Conservation (phyloP, 1,140 invertebrate species). For the Ostrea edulis region DNA sequence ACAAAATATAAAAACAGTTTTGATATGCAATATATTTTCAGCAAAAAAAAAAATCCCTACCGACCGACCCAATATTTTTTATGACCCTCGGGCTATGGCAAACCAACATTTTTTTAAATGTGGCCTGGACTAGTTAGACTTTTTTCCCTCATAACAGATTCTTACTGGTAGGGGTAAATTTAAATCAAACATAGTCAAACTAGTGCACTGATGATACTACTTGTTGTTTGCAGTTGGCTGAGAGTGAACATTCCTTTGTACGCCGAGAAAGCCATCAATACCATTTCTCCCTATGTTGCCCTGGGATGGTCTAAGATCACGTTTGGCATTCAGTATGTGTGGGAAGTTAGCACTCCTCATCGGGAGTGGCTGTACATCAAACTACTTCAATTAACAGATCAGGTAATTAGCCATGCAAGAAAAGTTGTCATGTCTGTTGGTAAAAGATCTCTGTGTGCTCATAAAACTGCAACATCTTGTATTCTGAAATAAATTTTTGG, state of each 20-base stretch:
- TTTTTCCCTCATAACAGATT: too few relatives aligned
- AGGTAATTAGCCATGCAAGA: not conserved
- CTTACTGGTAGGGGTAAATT: too few relatives aligned
- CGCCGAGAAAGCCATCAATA: conserved; percentile 59
- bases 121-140: too few relatives aligned
- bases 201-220: not conserved
- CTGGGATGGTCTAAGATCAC: conserved; percentile 56
- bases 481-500: too few relatives aligned
- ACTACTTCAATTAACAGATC: conserved; percentile 45
- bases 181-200: not conserved
- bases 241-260: conserved; percentile 69
- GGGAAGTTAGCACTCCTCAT: conserved; percentile 62
- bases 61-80: too few relatives aligned
- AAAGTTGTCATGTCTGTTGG: not conserved
- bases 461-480: too few relatives aligned
- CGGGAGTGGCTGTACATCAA: conserved; percentile 66
- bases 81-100: too few relatives aligned
- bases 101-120: too few relatives aligned
- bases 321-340: conserved; percentile 48
- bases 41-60: too few relatives aligned
- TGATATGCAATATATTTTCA: too few relatives aligned
- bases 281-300: conserved; percentile 66
- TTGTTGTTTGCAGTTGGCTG: conserved; percentile 66
- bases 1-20: too few relatives aligned
- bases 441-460: too few relatives aligned